Evolutionary conservation across 2,888 invertebrate species (phyloP).

Genomic region (Heterodera filipjevi): DNA sequence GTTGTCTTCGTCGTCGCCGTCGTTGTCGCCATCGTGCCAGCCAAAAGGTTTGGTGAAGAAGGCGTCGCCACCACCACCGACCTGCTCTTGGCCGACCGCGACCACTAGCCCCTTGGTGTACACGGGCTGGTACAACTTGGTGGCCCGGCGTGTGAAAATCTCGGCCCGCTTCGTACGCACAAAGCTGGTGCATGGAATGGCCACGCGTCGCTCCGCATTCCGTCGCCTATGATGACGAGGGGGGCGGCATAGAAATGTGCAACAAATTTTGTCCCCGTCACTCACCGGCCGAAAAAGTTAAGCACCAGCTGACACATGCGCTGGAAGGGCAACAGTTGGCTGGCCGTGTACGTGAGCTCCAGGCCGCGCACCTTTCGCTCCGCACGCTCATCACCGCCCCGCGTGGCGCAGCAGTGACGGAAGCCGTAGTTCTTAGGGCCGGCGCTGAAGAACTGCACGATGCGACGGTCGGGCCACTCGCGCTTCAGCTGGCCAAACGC

Average conservation of each 20-base stretch:
- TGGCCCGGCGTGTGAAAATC: not conserved
- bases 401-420: not conserved
- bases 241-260: not conserved
- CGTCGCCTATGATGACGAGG: not conserved
- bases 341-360: not conserved
- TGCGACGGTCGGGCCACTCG: slow-evolving; percentile 24
- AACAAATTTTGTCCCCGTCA: not conserved
- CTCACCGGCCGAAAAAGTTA: not conserved
- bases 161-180: not conserved
- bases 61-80: not conserved
- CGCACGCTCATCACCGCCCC: not conserved
- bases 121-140: slow-evolving; percentile 6
- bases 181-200: not conserved
- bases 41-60: not conserved
- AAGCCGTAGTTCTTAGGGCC: slow-evolving; percentile 34
- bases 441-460: slow-evolving; percentile 30
- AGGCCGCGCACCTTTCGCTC: not conserved
- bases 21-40: not conserved
- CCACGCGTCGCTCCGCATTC: not conserved
- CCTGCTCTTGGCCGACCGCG: not conserved
- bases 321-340: not conserved
- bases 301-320: slow-evolving; percentile 6
- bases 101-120: slow-evolving; percentile 3
- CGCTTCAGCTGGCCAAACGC: slow-evolving; percentile 28
- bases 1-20: not conserved